Evolutionary conservation across 2,113 vertebrate genomes (phyloP), one percentile per base, ranked within the genome.

Genomic region (Plestiodon gilberti): DNA sequence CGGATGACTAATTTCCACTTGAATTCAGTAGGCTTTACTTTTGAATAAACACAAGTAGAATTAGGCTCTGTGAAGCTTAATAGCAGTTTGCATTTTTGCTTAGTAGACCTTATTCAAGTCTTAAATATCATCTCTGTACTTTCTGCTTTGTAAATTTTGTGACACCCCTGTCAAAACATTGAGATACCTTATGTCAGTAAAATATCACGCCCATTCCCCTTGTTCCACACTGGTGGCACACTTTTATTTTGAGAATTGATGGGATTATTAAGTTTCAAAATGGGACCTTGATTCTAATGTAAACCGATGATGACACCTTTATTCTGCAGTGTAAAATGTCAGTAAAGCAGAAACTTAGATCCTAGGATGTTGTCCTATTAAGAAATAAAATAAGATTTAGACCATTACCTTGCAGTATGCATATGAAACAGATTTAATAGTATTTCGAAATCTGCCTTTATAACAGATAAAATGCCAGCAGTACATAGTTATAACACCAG

Each of bases 131-230:
- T 28, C 74, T 91, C 88, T 83, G 55, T 71, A 77, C 91, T 87
- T 93, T 93, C 87, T 93, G 89, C 87, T 90, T 90, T 83, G 89
- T 91, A 92, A 93, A 93, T 90, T 91, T 93, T 83, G 81, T 84
- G 83, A 84, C 86, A 83, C 67, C 35, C 81, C 83, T 86, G 73
- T 82, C 93, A 93, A 95, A 93, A 83, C 87, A 92, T 82, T 89
- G 78, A 90, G 87, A 78, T 90, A 38, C 48, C 64, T 91, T 93
- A 89, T 81, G 89, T 89, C 69, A 83, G 90, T 82, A 83, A 87
- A 90, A 92, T 28, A 90, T 90, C 85, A 25, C 79, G 30, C 71
- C 93, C 69, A 89, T 93, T 93, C 93, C 86, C 92, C 91, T 91
- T 94, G 89, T 83, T 93, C 86, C 22, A 62, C 78, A 40, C 73